These are phyloP conservation scores for Sinocyclocheilus anshuiensis DNA, from an alignment of 2,113 vertebrate species.

Conservation along the genomic window DNA sequence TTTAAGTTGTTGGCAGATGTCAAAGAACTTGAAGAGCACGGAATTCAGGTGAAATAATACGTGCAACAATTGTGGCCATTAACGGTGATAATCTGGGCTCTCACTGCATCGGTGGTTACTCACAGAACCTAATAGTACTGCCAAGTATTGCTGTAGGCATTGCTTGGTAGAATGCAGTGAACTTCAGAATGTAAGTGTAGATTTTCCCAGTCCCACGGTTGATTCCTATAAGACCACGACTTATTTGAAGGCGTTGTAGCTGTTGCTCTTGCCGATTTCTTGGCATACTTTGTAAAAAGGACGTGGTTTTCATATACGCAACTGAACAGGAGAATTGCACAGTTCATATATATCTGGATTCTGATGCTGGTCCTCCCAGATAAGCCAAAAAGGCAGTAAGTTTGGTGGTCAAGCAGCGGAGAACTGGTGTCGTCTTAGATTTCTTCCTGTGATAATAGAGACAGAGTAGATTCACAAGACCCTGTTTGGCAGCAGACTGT, in stretches of 20 bases:
- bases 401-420: slow-evolving; percentile 52
- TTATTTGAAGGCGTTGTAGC: slow-evolving; percentile 48
- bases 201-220: neutral
- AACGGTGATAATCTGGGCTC: slow-evolving; percentile 46
- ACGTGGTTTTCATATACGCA: slow-evolving; percentile 41
- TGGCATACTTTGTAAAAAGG: slow-evolving; percentile 28
- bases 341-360: slow-evolving; percentile 41
- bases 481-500: slow-evolving; percentile 44
- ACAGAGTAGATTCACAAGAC: slow-evolving; percentile 43
- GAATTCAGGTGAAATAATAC: neutral
- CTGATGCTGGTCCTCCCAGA: slow-evolving; percentile 38
- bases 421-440: slow-evolving; percentile 48
- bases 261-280: slow-evolving; percentile 33
- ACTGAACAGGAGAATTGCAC: slow-evolving; percentile 31
- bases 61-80: slow-evolving; percentile 45
- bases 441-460: slow-evolving; percentile 48
- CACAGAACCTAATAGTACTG: slow-evolving; percentile 36
- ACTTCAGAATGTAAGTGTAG: slow-evolving; percentile 18
- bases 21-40: no score
- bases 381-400: neutral
- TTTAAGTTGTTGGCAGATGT: no score
- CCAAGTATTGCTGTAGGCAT: slow-evolving; percentile 6
- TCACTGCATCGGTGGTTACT: slow-evolving; percentile 38
- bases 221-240: neutral
- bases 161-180: neutral